These are phyloP conservation scores for Molorchus minor DNA, from an alignment of 2,888 invertebrate genomes.

Conservation along the genomic window DNA sequence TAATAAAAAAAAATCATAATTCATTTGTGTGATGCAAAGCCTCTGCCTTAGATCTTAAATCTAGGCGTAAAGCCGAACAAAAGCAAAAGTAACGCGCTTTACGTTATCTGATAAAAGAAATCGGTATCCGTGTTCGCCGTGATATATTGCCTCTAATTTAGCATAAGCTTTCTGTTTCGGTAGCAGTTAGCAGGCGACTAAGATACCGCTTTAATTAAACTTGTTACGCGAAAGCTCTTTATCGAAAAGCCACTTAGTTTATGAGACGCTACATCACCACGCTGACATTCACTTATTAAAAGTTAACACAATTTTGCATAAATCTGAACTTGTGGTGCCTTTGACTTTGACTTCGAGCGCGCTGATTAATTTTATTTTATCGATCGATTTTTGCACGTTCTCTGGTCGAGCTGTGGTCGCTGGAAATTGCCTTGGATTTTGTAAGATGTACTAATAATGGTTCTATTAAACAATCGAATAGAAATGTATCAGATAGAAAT, in stretches of 20 bases:
- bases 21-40: no score
- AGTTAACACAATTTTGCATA: constrained; percentile 31
- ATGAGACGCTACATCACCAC: constrained; percentile 31
- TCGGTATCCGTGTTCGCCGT: constrained; percentile 16
- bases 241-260: constrained; percentile 42
- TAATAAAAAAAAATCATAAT: no score
- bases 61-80: not conserved
- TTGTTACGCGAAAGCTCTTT: constrained; percentile 37
- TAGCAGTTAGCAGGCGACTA: constrained; percentile 11
- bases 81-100: constrained; percentile 10
- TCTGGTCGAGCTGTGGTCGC: no score
- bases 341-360: constrained; percentile 5
- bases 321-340: constrained; percentile 1
- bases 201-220: constrained; percentile 39
- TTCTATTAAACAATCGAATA: no score
- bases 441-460: no score
- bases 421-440: no score
- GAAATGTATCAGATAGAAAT: no score
- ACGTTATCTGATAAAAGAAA: constrained; percentile 13
- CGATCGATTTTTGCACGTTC: not conserved
- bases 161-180: constrained; percentile 30
- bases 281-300: constrained; percentile 37
- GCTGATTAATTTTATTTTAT: constrained; percentile 2
- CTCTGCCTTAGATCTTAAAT: no score
- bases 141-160: constrained; percentile 36